phyloP scores from a whole-genome alignment of 2,797 vertebrate genomes.

The Chelonia mydas region DNA sequence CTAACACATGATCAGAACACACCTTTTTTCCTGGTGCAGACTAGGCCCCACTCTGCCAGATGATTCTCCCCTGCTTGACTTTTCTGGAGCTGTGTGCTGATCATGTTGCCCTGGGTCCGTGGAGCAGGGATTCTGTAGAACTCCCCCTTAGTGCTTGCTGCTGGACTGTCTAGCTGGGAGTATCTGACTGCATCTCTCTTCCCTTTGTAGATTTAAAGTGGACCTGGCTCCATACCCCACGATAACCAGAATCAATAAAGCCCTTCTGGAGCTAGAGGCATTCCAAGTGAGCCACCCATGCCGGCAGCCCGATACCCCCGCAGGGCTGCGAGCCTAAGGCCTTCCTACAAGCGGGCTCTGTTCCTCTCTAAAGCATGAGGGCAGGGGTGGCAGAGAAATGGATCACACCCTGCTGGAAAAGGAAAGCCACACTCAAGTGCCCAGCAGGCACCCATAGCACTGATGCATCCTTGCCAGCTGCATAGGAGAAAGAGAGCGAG shows the following conservation, averaged over 20 bases:
- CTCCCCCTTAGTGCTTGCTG: background rate
- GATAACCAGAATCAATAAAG: conserved; percentile 89
- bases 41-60: background rate
- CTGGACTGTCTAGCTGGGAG: background rate
- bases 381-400: background rate
- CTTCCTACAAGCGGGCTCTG: background rate
- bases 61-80: background rate
- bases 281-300: conserved; percentile 92
- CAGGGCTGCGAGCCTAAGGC: conserved; percentile 83
- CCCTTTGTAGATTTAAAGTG: conserved; percentile 89
- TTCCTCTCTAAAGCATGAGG: background rate
- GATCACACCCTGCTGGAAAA: background rate
- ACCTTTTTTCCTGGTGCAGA: background rate
- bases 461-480: background rate
- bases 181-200: background rate
- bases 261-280: conserved; percentile 88
- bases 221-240: conserved; percentile 88
- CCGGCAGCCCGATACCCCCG: conserved; percentile 92
- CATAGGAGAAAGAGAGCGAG: background rate
- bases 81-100: background rate
- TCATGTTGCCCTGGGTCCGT: background rate
- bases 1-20: background rate
- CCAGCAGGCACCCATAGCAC: background rate
- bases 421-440: background rate
- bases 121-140: background rate